Base-by-base conservation (phyloP, 2,888 invertebrate species). In the Zygaena filipendulae region DNA sequence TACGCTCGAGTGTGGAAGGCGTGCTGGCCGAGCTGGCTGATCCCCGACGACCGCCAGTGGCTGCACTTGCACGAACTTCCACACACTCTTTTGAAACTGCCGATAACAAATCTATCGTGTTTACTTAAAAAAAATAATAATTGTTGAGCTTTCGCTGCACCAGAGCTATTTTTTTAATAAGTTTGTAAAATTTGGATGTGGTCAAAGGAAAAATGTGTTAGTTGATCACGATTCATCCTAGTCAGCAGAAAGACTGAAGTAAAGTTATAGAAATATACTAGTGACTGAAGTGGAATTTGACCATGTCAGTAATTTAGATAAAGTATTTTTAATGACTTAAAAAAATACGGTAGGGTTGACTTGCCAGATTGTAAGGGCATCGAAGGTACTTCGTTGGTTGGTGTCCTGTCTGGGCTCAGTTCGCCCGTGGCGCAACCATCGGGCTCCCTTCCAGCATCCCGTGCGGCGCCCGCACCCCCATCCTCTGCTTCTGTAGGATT, bases 21-120 rank as follows among this genome's bases (percentile, higher is more conserved):
- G 82, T 83, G 82, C 81, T 82, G 79, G 66, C 83, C 71, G 81
- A 82, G 55, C 68, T 82, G 75, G 66, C 82, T 62, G 70, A 82
- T 71, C 63, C 77, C 74, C 64, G 74, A 50, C 77, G 77, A 51
- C 51, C 66, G 50, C 46, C 69, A 55, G 47, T 69, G 54, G 45
- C 66, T 61, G 43, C 72, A 51, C 30, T 43, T 56, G 49, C 70
- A 60, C 70, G 70, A 52, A 39, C 61, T 51, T 75, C 75, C 72
- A 44, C 68, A 75, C 42, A 69, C 59, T 75, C 74, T 74, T 45
- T 75, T 77, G 66, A 77, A 68, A 62, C 75, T 74, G 52, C n/a
- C n/a, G n/a, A 19, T 25, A 11, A 18, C 4, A 8, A 8, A 21
- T 8, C 21, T 21, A 8, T 8, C 5, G 4, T n/a, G 9, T 5